Evolutionary conservation across 2,888 invertebrate genomes (phyloP), one percentile per base, ranked within the genome.

Genomic region (Agriotes lineatus): DNA sequence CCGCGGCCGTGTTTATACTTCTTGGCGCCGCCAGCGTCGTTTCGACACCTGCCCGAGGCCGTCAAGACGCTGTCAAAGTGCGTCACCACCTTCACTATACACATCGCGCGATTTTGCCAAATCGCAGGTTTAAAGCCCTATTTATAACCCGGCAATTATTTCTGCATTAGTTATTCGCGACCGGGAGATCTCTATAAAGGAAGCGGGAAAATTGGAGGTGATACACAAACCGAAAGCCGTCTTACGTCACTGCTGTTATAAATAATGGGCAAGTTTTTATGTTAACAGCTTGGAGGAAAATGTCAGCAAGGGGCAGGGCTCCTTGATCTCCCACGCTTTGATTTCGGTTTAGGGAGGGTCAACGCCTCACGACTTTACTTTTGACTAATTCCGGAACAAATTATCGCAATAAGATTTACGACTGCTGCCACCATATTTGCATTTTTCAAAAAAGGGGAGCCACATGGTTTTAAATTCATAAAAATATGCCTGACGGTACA

Each of bases 21-120:
- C 60, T 69, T 71, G 77, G 76, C 77, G 77, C 76, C 77, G 72
- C 69, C 59, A 69, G 74, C 75, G 76, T 73, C 75, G 71, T 73
- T 76, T 77, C 75, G 70, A 75, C 77, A 77, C 77, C 77, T 77
- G 77, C 70, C 70, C 54, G 62, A 66, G 65, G 71, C 66, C 73
- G 74, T 77, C 77, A 77, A 62, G 70, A 39, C 63, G 61, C 68
- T 70, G 75, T 74, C 76, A 73, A 66, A 61, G 58, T 59, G 45
- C 65, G 52, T 64, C 58, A 54, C 54, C 64, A 60, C 69, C 48
- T 61, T 59, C 45, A 52, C 25, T 33, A 19, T 59, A 59, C 54
- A 42, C 42, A 63, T 45, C 48, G 16, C 50, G 37, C 50, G 37
- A 61, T 61, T 61, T 50, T 61, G 61, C 63, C 42, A 54, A 63